phyloP scores from a whole-genome alignment of 2,888 invertebrate species.

The Clunio marinus region DNA sequence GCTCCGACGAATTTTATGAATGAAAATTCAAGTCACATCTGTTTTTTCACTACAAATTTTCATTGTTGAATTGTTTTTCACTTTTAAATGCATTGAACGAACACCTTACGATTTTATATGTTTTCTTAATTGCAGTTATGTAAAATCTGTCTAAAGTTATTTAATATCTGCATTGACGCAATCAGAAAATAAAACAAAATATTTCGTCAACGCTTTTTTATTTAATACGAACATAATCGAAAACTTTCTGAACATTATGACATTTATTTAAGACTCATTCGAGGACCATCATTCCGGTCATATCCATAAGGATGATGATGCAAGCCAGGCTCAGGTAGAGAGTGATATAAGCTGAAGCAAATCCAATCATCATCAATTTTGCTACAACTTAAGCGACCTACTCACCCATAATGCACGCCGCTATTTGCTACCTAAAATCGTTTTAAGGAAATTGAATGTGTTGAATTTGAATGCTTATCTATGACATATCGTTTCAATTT shows the following conservation, averaged over 20 bases:
- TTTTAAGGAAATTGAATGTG: background rate
- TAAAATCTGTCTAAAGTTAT: no score
- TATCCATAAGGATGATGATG: background rate
- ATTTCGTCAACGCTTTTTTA: no score
- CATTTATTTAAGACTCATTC: no score
- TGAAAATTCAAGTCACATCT: conserved; percentile 5
- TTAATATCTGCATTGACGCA: no score
- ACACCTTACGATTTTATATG: no score
- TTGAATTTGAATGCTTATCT: background rate
- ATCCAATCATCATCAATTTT: background rate
- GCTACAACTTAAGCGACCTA: background rate
- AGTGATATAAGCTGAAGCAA: conserved; percentile 18
- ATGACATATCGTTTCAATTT: no score
- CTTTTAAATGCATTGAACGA: no score
- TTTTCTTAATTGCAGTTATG: no score
- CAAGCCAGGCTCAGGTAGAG: background rate
- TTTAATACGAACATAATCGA: no score
- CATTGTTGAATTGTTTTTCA: background rate
- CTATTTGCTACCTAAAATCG: conserved; percentile 60
- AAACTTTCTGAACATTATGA: no score
- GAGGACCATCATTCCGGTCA: conserved; percentile 2
- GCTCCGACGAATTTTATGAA: conserved; percentile 7
- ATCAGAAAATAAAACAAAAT: no score
- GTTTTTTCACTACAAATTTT: background rate
- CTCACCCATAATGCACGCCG: conserved; percentile 65